Percentiles rank a stretch among this genome's conserved stretches.
These are phyloP conservation scores for Emmelina monodactyla DNA, from an alignment of 2,888 invertebrate species.

Conservation along the genomic window DNA sequence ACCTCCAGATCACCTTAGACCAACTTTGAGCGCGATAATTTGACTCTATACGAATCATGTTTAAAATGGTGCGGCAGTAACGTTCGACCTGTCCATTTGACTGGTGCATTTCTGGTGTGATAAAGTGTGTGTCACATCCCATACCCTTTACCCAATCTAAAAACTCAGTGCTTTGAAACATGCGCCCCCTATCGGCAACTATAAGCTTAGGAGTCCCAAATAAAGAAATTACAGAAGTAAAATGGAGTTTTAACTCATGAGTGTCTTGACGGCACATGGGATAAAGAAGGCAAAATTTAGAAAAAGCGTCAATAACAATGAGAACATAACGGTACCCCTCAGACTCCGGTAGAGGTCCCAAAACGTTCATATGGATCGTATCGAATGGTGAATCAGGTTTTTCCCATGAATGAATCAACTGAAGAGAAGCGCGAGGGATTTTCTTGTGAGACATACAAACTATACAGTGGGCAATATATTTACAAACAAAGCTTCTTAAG, in stretches of 20 bases:
- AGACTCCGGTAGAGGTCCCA: conserved; percentile 15
- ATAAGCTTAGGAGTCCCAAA: conserved; percentile 17
- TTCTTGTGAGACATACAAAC: conserved; percentile 12
- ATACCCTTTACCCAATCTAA: conserved; percentile 7
- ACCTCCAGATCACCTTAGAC: too few species aligned
- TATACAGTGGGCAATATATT: conserved; percentile 4
- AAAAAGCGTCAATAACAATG: conserved; percentile 17
- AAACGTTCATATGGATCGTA: conserved; percentile 9
- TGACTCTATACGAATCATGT: conserved; percentile 12
- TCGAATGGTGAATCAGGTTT: conserved; percentile 16
- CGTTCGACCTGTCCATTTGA: conserved; percentile 14
- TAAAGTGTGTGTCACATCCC: conserved; percentile 15
- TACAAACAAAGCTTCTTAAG: conserved; percentile 1
- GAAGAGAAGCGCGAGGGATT: conserved; percentile 13
- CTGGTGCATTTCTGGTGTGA: conserved; percentile 19
- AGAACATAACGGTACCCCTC: conserved; percentile 13
- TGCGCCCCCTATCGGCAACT: conserved; percentile 17
- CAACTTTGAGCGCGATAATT: conserved; percentile 4
- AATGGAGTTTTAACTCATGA: conserved; percentile 12
- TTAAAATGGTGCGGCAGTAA: conserved; percentile 11
- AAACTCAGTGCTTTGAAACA: conserved; percentile 17
- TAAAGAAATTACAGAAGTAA: conserved; percentile 12
- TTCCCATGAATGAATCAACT: conserved; percentile 16
- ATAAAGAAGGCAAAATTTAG: conserved; percentile 18
- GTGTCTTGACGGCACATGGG: conserved; percentile 17